Conservation (phyloP, 2,888 invertebrate genomes). For the Deroplatys truncata region DNA sequence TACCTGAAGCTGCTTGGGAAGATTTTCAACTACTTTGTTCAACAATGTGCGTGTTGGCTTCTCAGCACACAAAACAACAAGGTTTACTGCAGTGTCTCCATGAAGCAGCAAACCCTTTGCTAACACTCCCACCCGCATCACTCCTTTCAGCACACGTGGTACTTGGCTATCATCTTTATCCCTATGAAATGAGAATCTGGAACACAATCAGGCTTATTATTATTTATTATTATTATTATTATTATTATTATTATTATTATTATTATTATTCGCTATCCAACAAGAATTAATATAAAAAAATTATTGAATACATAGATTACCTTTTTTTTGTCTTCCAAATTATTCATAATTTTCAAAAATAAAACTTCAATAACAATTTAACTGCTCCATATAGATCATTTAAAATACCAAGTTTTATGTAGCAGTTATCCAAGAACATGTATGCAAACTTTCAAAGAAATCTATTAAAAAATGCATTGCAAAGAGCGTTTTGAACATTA, state of each 20-base stretch:
- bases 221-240: no score
- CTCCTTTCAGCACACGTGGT: slow-evolving; percentile 82
- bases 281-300: not conserved
- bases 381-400: no score
- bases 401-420: no score
- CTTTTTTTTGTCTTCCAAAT: no score
- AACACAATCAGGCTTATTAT: slow-evolving; percentile 22
- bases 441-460: no score
- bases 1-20: slow-evolving; percentile 69
- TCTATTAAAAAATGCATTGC: no score
- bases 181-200: slow-evolving; percentile 62
- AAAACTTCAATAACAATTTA: no score
- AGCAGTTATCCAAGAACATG: no score
- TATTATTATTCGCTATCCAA: slow-evolving; percentile 35
- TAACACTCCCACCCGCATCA: slow-evolving; percentile 92
- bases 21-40: slow-evolving; percentile 77
- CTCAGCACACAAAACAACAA: slow-evolving; percentile 92
- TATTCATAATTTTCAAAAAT: no score
- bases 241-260: no score
- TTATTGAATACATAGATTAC: no score
- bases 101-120: slow-evolving; percentile 85
- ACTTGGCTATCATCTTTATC: slow-evolving; percentile 57
- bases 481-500: no score
- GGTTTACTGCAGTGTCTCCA: slow-evolving; percentile 83
- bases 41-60: slow-evolving; percentile 85